phyloP scores from a whole-genome alignment of 2,113 vertebrate species.

The Thunnus thynnus region DNA sequence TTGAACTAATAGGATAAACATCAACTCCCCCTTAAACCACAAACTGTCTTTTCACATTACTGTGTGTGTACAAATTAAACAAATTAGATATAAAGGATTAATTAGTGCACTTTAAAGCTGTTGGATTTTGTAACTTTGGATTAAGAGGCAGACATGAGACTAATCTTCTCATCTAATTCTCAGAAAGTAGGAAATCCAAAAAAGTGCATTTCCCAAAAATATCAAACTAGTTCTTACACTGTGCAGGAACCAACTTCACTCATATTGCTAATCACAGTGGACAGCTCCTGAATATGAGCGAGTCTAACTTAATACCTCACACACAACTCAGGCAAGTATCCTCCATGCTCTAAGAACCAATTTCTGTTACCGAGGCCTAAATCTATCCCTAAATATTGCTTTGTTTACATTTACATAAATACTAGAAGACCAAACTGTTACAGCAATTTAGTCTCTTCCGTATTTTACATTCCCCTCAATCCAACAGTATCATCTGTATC shows the following conservation, averaged over 20 bases:
- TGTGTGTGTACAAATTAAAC: not conserved
- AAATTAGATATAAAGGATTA: not conserved
- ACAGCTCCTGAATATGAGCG: not conserved
- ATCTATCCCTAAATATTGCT: not conserved
- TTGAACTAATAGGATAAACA: too few relatives aligned
- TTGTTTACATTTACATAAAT: slow-evolving; percentile 13
- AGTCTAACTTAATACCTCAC: not conserved
- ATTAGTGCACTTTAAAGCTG: not conserved
- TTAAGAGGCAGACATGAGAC: too few relatives aligned
- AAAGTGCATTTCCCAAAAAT: too few relatives aligned
- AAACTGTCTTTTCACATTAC: not conserved
- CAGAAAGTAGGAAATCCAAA: too few relatives aligned
- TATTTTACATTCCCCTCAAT: slow-evolving; percentile 24
- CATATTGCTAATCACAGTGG: not conserved
- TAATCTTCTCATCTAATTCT: too few relatives aligned
- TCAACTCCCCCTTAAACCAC: not conserved
- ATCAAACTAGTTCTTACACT: too few relatives aligned
- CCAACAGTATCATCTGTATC: slow-evolving; percentile 30
- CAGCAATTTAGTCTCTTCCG: not conserved
- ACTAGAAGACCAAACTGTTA: not conserved
- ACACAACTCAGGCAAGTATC: not conserved
- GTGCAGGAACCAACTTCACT: too few relatives aligned
- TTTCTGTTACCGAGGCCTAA: not conserved
- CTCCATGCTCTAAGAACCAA: not conserved
- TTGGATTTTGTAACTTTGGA: not conserved